These are phyloP conservation scores for Megalops cyprinoides DNA, from an alignment of 2,797 vertebrate genomes.

Conservation along the genomic window DNA sequence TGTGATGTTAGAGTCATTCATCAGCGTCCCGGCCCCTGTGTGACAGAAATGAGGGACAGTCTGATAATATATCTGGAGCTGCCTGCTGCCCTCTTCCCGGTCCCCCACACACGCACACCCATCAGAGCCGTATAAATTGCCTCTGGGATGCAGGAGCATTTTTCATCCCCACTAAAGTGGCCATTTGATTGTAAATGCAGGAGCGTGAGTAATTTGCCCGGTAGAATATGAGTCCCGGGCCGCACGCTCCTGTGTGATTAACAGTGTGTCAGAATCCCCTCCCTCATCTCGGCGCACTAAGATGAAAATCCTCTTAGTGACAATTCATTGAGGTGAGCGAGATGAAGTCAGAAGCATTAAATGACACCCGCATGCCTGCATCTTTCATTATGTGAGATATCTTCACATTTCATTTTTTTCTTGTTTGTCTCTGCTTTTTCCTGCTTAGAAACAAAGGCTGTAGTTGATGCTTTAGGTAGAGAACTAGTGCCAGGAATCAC, in stretches of 20 bases:
- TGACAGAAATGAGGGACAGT: constrained; percentile 38
- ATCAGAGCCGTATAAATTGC: constrained; percentile 50
- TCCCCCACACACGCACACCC: constrained; percentile 12
- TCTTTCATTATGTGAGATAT: background rate
- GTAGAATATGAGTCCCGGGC: constrained; percentile 43
- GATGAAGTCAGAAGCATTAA: constrained; percentile 34
- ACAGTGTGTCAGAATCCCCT: constrained; percentile 25
- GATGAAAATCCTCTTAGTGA: constrained; percentile 23
- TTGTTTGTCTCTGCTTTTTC: background rate
- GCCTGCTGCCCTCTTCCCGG: constrained; percentile 29
- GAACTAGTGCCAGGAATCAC: too few relatives aligned
- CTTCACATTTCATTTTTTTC: background rate
- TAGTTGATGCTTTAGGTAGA: too few relatives aligned
- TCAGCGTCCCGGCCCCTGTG: constrained; percentile 28
- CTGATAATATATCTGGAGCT: constrained; percentile 40
- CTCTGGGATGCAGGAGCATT: constrained; percentile 37
- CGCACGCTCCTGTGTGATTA: constrained; percentile 37
- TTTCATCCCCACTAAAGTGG: constrained; percentile 49
- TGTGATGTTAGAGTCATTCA: constrained; percentile 36
- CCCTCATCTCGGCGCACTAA: background rate
- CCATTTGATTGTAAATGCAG: constrained; percentile 45
- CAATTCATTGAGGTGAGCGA: background rate
- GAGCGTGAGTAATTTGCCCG: constrained; percentile 49
- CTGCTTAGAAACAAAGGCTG: background rate
- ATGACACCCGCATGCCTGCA: background rate